These are phyloP conservation scores for Picus viridis DNA, from an alignment of 2,797 vertebrate genomes.

Conservation along the genomic window DNA sequence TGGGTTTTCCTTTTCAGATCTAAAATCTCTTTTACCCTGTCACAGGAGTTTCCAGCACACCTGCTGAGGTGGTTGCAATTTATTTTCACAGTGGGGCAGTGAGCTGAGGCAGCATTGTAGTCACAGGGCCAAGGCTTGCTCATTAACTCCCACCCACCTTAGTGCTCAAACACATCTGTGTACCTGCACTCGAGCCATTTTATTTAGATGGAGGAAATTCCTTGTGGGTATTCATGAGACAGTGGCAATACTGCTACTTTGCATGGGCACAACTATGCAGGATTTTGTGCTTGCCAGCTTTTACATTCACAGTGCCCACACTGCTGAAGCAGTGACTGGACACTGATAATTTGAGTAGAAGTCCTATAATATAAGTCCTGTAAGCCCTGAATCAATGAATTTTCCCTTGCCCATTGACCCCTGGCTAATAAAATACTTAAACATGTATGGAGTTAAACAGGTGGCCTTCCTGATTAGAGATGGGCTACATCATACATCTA, in stretches of 20 bases:
- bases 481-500: constrained; percentile 19
- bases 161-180: neutral
- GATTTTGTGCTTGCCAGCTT: neutral
- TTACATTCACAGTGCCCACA: neutral
- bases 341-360: neutral
- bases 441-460: constrained; percentile 29
- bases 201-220: neutral
- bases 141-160: neutral
- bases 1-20: neutral
- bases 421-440: constrained; percentile 27
- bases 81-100: neutral
- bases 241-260: neutral
- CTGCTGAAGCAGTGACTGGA: neutral
- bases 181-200: neutral
- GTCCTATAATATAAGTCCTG: neutral
- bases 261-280: neutral
- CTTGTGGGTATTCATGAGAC: neutral
- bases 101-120: neutral
- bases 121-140: neutral
- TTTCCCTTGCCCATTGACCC: neutral
- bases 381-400: constrained; percentile 7
- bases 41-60: neutral
- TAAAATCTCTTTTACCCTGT: neutral
- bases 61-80: accelerated
- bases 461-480: constrained; percentile 14